These are phyloP conservation scores for Pseudorasbora parva DNA, from an alignment of 2,113 vertebrate species.

Conservation along the genomic window DNA sequence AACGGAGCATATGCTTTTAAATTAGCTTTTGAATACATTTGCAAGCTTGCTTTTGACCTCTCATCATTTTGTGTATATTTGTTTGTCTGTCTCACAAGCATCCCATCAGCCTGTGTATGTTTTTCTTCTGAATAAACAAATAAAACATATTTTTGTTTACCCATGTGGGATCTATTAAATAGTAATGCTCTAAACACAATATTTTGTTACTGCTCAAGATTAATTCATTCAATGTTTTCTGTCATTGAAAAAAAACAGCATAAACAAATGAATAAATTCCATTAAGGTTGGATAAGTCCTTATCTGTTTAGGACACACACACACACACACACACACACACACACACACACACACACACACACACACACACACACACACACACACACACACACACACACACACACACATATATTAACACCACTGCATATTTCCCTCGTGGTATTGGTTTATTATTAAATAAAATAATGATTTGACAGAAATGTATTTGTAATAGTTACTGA, in stretches of 20 bases:
- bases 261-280: slow-evolving; percentile 39
- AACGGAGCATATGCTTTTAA: background rate
- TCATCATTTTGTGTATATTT: background rate
- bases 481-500: background rate
- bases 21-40: background rate
- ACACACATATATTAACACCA: background rate
- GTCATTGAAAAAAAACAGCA: slow-evolving; percentile 7
- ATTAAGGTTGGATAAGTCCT: slow-evolving; percentile 7
- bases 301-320: background rate
- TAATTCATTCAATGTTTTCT: slow-evolving; percentile 6
- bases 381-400: too few species aligned
- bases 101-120: slow-evolving; percentile 16
- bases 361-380: too few species aligned
- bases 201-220: slow-evolving; percentile 33
- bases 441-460: background rate
- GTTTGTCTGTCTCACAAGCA: slow-evolving; percentile 2
- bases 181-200: slow-evolving; percentile 21
- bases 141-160: slow-evolving; percentile 7
- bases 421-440: background rate
- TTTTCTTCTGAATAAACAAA: slow-evolving; percentile 24
- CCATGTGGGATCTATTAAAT: slow-evolving; percentile 44
- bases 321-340: too few species aligned
- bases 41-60: background rate
- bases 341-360: too few species aligned
- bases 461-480: background rate